Evolutionary conservation across 2,888 invertebrate genomes (phyloP), one percentile per base, ranked within the genome.

Genomic region (Eucera pruinosa): DNA sequence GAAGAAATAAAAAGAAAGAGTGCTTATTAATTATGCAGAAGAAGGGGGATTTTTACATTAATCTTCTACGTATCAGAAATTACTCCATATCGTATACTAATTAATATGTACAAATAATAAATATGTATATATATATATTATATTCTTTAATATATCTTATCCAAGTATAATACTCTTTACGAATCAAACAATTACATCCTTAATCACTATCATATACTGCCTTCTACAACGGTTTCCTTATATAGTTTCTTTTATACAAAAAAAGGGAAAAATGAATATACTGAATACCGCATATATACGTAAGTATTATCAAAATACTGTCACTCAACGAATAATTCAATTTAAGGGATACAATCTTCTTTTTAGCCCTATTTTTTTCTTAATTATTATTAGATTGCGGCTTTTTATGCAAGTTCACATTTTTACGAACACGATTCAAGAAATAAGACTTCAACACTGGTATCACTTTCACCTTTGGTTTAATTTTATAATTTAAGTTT

Each of bases 71-170:
- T 55, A 25, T 60, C 52, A 69, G 61, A 79, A 52, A 27, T 73
- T 74, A 77, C 75, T 72, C 70, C 72, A 72, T 25, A 61, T 81
- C 62, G 52, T 48, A 55, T 80, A n/a, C 83, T 85, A 83, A 82
- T 86, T 78, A 58, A 75, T 87, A 89, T 89, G 84, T 90, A 90
- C 88, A 90, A 89, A 87, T 84, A 86, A 88, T 89, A 87, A 86
- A 87, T 83, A 84, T 80, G 55, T 78, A 76, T 80, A 80, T 80
- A 72, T 68, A 47, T 57, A 48, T 64, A 60, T 57, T 75, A 52
- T 43, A 41, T 41, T 50, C 54, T 41, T 79, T 64, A 43, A 41
- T 48, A 39, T 62, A 62, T 64, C 62, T 72, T 76, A 50, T 61
- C 70, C 61, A 81, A 81, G 68, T 69, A 69, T 75, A 71, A 54